These are phyloP conservation scores for Melanotaenia pygmaea DNA, from an alignment of 2,797 vertebrate genomes.

Conservation along the genomic window DNA sequence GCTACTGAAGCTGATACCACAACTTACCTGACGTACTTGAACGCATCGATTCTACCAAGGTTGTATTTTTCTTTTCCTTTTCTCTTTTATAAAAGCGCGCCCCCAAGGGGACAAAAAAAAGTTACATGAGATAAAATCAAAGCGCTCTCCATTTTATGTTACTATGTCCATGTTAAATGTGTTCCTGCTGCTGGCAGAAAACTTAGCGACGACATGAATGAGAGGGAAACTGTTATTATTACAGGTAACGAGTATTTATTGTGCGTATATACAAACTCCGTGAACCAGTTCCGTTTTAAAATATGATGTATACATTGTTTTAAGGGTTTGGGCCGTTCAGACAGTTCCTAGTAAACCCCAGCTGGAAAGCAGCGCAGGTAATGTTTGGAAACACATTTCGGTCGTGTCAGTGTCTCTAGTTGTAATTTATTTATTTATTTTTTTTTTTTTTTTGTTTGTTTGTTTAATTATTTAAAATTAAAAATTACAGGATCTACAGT, in stretches of 20 bases:
- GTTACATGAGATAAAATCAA: background rate
- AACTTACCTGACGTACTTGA: constrained; percentile 12
- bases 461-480: background rate
- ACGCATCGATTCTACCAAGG: constrained; percentile 5
- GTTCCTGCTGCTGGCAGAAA: too few species aligned
- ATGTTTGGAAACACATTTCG: background rate
- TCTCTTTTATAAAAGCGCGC: constrained; percentile 42
- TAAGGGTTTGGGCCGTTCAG: constrained; percentile 89
- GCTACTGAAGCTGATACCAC: accelerated
- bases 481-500: constrained; percentile 79
- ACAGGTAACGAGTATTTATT: constrained; percentile 36
- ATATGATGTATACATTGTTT: background rate
- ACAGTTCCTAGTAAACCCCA: constrained; percentile 86
- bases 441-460: too few species aligned
- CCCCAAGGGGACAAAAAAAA: constrained; percentile 52
- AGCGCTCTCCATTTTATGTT: background rate
- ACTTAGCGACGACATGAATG: constrained; percentile 38
- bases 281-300: background rate
- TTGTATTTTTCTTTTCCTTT: background rate
- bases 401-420: background rate
- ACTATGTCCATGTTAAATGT: background rate
- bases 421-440: too few species aligned
- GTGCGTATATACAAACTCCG: accelerated
- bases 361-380: constrained; percentile 91
- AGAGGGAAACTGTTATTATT: constrained; percentile 34